Evolutionary conservation across 2,113 vertebrate species (phyloP).

Genomic region (human (Homo sapiens)): GRCh38 chr4:82499501-82500000

Average conservation of each 20-base stretch:
- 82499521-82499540: too few relatives aligned
- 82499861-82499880: not conserved
- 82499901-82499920: constrained; percentile 36
- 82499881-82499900: constrained; percentile 37
- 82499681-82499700: too few relatives aligned
- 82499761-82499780: not conserved
- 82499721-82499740: not conserved
- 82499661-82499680: too few relatives aligned
- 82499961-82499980: not conserved
- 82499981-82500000: constrained; percentile 13
- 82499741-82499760: not conserved
- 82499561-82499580: too few relatives aligned
- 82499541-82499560: too few relatives aligned
- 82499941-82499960: not conserved
- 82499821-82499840: not conserved
- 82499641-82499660: too few relatives aligned
- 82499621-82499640: too few relatives aligned
- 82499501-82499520: too few relatives aligned
- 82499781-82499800: not conserved
- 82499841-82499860: not conserved
- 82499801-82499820: constrained; percentile 34
- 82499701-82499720: too few relatives aligned
- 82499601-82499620: too few relatives aligned
- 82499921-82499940: not conserved
- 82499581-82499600: too few relatives aligned